Evolutionary conservation across 2,797 vertebrate species (phyloP).

Genomic region (Delichon dasypus): DNA sequence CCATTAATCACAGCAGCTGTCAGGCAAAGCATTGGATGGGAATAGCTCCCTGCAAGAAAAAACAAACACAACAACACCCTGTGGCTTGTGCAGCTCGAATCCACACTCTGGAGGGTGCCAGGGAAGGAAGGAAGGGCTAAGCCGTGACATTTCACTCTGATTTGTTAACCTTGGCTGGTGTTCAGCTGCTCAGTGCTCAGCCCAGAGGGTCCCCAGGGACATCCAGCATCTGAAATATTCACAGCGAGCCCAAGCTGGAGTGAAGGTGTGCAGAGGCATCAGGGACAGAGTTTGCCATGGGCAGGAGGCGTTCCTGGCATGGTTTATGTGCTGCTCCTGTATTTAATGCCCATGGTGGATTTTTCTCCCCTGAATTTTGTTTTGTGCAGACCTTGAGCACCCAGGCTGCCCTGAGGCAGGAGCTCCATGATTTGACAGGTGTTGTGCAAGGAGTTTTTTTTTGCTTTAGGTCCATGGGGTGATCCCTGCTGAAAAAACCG

Average conservation of each 20-base stretch:
- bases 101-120: conserved; percentile 45
- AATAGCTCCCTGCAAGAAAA: conserved; percentile 59
- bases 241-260: not conserved
- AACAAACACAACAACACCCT: conserved; percentile 49
- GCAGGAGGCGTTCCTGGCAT: not conserved
- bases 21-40: conserved; percentile 41
- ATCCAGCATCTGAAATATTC: conserved; percentile 30
- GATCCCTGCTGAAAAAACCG: not conserved
- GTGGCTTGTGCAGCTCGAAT: conserved; percentile 42
- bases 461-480: not conserved
- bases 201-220: not conserved
- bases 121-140: conserved; percentile 50
- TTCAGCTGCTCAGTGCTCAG: conserved; percentile 2
- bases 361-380: not conserved
- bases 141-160: conserved; percentile 35
- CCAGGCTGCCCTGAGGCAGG: not conserved
- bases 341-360: not conserved
- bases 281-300: not conserved
- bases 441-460: not conserved
- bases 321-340: not conserved
- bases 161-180: conserved; percentile 62
- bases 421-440: not conserved
- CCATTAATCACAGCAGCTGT: conserved; percentile 64
- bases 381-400: not conserved
- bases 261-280: not conserved